phyloP scores from a whole-genome alignment of 2,113 vertebrate genomes.

The Coregonus clupeaformis region DNA sequence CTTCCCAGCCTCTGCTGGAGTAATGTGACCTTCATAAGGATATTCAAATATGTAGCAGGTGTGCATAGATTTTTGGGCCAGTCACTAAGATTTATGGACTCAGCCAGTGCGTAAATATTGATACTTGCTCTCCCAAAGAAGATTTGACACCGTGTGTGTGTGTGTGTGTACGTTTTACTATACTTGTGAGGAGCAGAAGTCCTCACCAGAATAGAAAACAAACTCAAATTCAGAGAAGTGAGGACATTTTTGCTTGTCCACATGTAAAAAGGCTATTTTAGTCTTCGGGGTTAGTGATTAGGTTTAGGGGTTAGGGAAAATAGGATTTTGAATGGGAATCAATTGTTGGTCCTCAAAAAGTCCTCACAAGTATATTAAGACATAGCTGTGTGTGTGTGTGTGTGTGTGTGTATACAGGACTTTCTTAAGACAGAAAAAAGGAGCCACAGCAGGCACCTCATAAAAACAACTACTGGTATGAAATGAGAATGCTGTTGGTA shows the following conservation, averaged over 20 bases:
- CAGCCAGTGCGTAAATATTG: slow-evolving; percentile 67
- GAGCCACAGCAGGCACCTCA: neutral
- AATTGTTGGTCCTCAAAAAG: slow-evolving; percentile 49
- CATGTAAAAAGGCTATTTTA: too few species aligned
- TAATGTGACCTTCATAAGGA: too few species aligned
- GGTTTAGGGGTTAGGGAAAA: too few species aligned
- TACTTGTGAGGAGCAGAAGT: too few species aligned
- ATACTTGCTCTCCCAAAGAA: slow-evolving; percentile 51
- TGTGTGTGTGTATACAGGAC: too few species aligned
- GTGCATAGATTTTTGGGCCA: slow-evolving; percentile 67
- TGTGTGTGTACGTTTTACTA: too few species aligned
- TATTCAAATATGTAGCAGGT: slow-evolving; percentile 66
- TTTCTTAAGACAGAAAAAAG: neutral
- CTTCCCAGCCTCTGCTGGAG: slow-evolving; percentile 36
- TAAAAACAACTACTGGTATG: slow-evolving; percentile 11
- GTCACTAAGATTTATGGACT: slow-evolving; percentile 68
- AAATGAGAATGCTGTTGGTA: slow-evolving; percentile 39
- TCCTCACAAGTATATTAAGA: slow-evolving; percentile 14
- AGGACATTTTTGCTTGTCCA: too few species aligned
- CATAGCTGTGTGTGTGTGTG: too few species aligned
- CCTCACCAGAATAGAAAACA: too few species aligned
- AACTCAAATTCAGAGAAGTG: too few species aligned
- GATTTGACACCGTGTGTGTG: slow-evolving; percentile 23
- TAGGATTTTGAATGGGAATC: slow-evolving; percentile 13
- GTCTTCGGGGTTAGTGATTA: too few species aligned